Evolutionary conservation across 1,140 invertebrate species (phyloP).

Genomic region (Campodea augens): DNA sequence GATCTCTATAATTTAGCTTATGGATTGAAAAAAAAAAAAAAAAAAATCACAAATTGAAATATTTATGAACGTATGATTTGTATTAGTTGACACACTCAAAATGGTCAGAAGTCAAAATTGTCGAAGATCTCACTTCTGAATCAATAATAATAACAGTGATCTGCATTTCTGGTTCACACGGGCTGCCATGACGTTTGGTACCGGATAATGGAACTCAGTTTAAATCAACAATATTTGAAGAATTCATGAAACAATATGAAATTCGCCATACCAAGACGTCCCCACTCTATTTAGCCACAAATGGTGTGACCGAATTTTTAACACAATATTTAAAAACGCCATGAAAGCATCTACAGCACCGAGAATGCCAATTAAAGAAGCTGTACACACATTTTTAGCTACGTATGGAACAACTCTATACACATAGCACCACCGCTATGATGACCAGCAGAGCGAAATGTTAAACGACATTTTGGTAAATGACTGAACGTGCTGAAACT

Average conservation of each 20-base stretch:
- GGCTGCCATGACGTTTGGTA: conserved; percentile 13
- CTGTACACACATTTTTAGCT: neutral
- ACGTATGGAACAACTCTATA: no score
- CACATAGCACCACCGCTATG: neutral
- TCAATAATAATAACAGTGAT: conserved; percentile 6
- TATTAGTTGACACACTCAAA: conserved; percentile 21
- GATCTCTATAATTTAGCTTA: no score
- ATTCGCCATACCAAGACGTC: conserved; percentile 12
- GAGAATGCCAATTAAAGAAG: neutral
- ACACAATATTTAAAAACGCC: conserved; percentile 13
- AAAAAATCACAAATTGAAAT: conserved; percentile 1
- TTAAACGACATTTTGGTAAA: neutral
- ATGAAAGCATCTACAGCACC: neutral
- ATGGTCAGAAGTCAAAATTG: conserved; percentile 20
- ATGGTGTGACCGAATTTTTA: conserved; percentile 17
- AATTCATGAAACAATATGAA: conserved; percentile 13
- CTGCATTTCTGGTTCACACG: conserved; percentile 11
- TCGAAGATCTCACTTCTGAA: neutral
- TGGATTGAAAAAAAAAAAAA: no score
- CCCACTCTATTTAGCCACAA: conserved; percentile 16
- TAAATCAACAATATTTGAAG: conserved; percentile 13
- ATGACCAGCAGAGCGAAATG: neutral
- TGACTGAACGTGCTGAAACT: neutral
- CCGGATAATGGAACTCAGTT: conserved; percentile 17
- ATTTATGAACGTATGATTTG: conserved; percentile 16